Percentiles rank a stretch among this genome's conserved stretches.
These are phyloP conservation scores for Syrmaticus mikado DNA, from an alignment of 2,113 vertebrate genomes.

Conservation along the genomic window DNA sequence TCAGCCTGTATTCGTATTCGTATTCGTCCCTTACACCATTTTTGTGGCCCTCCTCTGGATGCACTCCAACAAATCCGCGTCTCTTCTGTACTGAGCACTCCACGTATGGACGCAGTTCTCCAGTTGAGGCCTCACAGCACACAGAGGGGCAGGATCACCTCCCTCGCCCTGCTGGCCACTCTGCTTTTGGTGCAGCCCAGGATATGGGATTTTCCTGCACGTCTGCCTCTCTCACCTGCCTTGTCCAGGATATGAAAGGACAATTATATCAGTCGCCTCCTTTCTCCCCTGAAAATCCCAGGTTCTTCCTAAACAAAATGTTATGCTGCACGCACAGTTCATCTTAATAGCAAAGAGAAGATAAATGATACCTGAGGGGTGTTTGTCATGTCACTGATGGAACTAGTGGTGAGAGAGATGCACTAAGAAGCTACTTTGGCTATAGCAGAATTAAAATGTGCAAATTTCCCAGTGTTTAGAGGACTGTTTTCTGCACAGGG, in stretches of 20 bases:
- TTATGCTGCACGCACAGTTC: slow-evolving; percentile 34
- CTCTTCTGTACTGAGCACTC: too few species aligned
- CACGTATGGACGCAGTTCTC: too few species aligned
- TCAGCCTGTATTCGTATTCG: too few species aligned
- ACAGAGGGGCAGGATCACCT: too few species aligned
- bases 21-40: too few species aligned
- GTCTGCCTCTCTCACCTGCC: not conserved
- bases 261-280: slow-evolving; percentile 21
- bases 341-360: slow-evolving; percentile 47
- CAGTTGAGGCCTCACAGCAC: too few species aligned
- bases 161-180: too few species aligned
- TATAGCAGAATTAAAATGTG: slow-evolving; percentile 3
- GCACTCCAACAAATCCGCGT: too few species aligned
- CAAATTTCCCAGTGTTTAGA: not conserved
- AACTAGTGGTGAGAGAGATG: not conserved
- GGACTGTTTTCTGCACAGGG: not conserved
- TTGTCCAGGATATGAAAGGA: not conserved
- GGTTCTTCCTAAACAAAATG: slow-evolving; percentile 34
- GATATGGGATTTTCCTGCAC: not conserved
- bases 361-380: slow-evolving; percentile 38
- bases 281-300: slow-evolving; percentile 15
- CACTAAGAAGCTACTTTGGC: not conserved
- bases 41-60: too few species aligned
- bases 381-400: slow-evolving; percentile 44
- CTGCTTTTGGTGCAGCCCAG: too few species aligned